Evolutionary conservation across 2,113 vertebrate species (phyloP).

Genomic region (Pterocles burchelli): DNA sequence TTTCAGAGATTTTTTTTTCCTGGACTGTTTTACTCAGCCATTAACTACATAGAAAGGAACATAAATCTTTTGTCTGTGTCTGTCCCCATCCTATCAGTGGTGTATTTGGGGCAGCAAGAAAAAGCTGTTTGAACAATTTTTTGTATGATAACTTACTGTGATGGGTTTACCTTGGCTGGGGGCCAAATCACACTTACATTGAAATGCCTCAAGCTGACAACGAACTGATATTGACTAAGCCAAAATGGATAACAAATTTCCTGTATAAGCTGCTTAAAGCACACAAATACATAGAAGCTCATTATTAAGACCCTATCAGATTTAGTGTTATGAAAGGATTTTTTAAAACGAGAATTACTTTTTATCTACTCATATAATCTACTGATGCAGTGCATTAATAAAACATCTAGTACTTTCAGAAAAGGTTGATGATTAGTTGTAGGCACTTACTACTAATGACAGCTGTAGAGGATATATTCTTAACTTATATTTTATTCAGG

Average conservation of each 20-base stretch:
- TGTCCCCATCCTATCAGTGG: neutral
- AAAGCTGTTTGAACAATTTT: neutral
- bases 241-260: neutral
- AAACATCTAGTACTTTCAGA: conserved; percentile 16
- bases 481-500: conserved; percentile 39
- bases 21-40: neutral
- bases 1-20: neutral
- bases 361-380: neutral
- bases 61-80: neutral
- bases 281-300: neutral
- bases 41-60: neutral
- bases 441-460: neutral
- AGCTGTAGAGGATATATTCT: conserved; percentile 19
- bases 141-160: neutral
- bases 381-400: neutral
- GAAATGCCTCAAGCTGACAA: neutral
- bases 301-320: neutral
- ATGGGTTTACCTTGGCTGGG: too few relatives aligned
- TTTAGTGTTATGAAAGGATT: neutral
- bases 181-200: neutral
- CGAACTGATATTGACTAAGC: neutral
- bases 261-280: neutral
- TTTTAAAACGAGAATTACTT: neutral
- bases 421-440: conserved; percentile 36
- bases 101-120: neutral